Percentiles rank a stretch among this genome's conserved stretches.
These are phyloP conservation scores for Chelonus formosanus DNA, from an alignment of 2,888 invertebrate species.

Conservation along the genomic window DNA sequence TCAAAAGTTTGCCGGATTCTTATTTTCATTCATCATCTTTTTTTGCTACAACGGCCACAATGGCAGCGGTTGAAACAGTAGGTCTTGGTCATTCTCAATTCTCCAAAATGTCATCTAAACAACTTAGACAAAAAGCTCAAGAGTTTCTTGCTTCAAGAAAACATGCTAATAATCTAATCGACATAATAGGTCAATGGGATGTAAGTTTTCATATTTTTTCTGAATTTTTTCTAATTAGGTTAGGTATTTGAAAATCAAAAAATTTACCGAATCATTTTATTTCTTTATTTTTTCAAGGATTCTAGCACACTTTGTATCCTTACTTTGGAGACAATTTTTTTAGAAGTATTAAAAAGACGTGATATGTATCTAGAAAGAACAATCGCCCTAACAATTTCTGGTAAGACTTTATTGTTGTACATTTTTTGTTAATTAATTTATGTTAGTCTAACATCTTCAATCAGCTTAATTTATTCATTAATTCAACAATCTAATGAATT, in stretches of 20 bases:
- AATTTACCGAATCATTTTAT: not conserved
- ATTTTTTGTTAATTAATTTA: not conserved
- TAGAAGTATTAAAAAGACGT: constrained; percentile 73
- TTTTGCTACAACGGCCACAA: constrained; percentile 40
- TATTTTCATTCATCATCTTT: constrained; percentile 33
- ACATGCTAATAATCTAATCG: constrained; percentile 73
- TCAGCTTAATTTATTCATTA: too few relatives aligned
- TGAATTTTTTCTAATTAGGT: constrained; percentile 42
- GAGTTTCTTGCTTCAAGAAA: constrained; percentile 75
- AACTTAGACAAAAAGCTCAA: constrained; percentile 75
- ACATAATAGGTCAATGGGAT: constrained; percentile 76
- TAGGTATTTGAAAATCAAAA: constrained; percentile 31
- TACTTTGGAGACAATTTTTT: constrained; percentile 77
- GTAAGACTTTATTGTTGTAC: constrained; percentile 42
- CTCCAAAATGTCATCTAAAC: constrained; percentile 71
- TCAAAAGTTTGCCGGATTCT: constrained; percentile 5
- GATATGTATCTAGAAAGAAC: constrained; percentile 71
- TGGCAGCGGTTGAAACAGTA: constrained; percentile 52
- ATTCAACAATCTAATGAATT: not conserved
- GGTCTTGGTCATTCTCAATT: constrained; percentile 49
- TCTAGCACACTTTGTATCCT: constrained; percentile 70
- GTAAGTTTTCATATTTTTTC: constrained; percentile 60
- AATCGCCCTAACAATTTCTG: constrained; percentile 56
- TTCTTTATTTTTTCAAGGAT: constrained; percentile 44
- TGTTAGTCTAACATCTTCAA: too few relatives aligned